Evolutionary conservation across 1,140 invertebrate species (phyloP), one percentile per base, ranked within the genome.

Genomic region (Trissolcus basalis): DNA sequence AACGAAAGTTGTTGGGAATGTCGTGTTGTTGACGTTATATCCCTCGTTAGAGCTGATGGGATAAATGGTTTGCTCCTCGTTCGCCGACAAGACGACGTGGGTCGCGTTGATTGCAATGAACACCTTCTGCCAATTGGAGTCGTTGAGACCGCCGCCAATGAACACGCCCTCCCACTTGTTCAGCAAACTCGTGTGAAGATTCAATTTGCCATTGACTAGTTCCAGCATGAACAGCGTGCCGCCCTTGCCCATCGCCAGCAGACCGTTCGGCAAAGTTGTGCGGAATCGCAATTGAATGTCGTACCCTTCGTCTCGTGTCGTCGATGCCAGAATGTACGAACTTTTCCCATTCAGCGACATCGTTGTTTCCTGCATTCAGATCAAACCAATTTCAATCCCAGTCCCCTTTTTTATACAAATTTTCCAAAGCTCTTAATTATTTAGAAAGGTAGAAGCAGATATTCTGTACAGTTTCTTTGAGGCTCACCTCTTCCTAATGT

Each of bases 131-230:
- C 96, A 97, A 35, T 92, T 91, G 58, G 94, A 94, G 81, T 96
- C 92, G 81, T 97, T 96, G 9, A 97, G 88, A 73, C 92, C 91
- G 13, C 92, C 92, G 0, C 94, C 95, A 67, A 96, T 93, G 80
- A 95, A 96, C 2, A 96, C 94, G 0, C 95, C 96, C 80, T 95
- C 93, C 94, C 94, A 96, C 86, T 95, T 96, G 83, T 96, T 96
- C 4, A 96, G 83, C 35, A 97, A 84, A 72, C 94, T 95, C 0
- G 95, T 95, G 76, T 95, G 94, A 19, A 97, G 87, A 87, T 97
- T 97, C 4, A 97, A 87, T 35, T 93, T 90, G 10, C 96, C 96
- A 76, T 93, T 92, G 0, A 92, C 91, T 12, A 97, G 89, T 78
- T 95, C 93, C 15, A 97, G 89, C 72, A 95, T 94, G 84, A 95